phyloP scores from a whole-genome alignment of 1,140 invertebrate species.

The Calephelis virginiensis region DNA sequence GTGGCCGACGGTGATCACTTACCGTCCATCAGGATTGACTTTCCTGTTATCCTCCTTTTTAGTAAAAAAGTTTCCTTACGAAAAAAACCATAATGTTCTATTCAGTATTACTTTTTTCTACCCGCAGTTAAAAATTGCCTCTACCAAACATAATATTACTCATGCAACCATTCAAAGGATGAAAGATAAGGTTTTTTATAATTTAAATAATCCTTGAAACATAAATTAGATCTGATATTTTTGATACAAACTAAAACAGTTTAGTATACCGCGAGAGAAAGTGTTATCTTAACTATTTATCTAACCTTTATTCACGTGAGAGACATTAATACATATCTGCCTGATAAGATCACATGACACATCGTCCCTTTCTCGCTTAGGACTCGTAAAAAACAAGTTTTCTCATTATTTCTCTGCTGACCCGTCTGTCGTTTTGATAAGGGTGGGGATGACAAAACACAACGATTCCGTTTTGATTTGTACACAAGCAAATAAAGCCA shows the following conservation, averaged over 20 bases:
- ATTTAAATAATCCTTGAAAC: no score
- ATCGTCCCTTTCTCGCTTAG: conserved; percentile 42
- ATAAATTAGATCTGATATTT: no score
- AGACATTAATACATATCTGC: conserved; percentile 49
- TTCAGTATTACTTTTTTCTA: no score
- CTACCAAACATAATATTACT: no score
- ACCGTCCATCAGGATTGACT: no score
- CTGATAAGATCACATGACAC: conserved; percentile 55
- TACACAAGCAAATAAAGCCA: conserved; percentile 56
- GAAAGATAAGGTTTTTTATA: no score
- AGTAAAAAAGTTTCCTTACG: no score
- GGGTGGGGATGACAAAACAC: conserved; percentile 65
- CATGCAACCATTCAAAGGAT: no score
- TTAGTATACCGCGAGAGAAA: conserved; percentile 22
- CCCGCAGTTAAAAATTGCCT: no score
- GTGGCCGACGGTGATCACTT: no score
- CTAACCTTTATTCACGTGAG: conserved; percentile 46
- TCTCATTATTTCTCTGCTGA: conserved; percentile 70
- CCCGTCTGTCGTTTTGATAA: conserved; percentile 68
- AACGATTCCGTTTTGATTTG: conserved; percentile 75
- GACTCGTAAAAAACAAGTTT: conserved; percentile 67
- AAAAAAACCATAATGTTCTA: no score
- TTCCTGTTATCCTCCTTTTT: no score
- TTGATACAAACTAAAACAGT: background rate
- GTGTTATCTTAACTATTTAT: conserved; percentile 39